These are phyloP conservation scores for Arnoldichthys spilopterus DNA, from an alignment of 2,797 vertebrate genomes.

Conservation along the genomic window DNA sequence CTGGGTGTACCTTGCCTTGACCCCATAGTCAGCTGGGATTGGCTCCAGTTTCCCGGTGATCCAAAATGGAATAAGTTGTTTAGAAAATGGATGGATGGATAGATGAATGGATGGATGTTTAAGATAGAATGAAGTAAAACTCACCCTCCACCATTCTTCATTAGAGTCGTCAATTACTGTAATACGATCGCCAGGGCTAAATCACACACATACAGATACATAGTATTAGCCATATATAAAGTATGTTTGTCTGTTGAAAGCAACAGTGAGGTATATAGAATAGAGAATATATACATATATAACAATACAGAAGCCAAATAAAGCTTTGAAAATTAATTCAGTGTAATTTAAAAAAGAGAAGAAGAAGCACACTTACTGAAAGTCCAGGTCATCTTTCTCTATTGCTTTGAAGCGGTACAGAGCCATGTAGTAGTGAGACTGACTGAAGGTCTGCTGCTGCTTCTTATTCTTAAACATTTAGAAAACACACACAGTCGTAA, in stretches of 20 bases:
- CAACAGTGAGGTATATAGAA: neutral
- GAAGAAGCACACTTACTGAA: constrained; percentile 83
- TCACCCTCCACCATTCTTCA: constrained; percentile 89
- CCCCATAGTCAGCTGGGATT: too few species aligned
- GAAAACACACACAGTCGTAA: constrained; percentile 25
- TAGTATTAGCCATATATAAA: constrained; percentile 1
- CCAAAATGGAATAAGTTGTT: too few species aligned
- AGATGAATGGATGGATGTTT: too few species aligned
- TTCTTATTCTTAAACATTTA: constrained; percentile 82
- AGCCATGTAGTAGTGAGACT: constrained; percentile 92
- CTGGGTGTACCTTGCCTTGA: too few species aligned
- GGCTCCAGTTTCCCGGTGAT: too few species aligned
- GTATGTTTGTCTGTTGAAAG: neutral
- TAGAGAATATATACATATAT: neutral
- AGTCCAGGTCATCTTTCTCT: constrained; percentile 94
- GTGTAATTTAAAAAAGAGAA: neutral
- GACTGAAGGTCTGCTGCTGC: constrained; percentile 81
- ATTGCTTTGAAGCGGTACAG: constrained; percentile 93
- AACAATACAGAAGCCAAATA: neutral
- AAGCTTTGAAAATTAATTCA: neutral
- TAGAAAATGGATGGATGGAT: too few species aligned
- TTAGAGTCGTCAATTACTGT: constrained; percentile 96
- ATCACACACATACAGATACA: constrained; percentile 45
- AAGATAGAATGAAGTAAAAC: neutral
- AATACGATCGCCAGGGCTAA: constrained; percentile 93